Conservation (phyloP, 1,140 invertebrate genomes). For the Semibalanus balanoides region DNA sequence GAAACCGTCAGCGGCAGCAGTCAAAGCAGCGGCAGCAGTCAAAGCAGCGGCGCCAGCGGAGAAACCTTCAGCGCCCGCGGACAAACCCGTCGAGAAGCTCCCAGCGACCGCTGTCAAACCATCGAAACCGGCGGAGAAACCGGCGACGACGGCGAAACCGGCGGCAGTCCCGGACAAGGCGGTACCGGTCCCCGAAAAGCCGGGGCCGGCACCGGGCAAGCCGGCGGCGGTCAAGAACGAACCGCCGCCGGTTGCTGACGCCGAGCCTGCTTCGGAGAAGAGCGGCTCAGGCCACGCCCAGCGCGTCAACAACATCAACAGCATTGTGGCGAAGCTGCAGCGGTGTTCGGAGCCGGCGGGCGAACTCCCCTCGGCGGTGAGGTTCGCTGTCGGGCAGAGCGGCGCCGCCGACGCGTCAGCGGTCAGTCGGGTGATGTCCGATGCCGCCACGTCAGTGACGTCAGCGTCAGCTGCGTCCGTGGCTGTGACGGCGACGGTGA, state of each 20-base stretch:
- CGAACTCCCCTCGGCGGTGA: background rate
- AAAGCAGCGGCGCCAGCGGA: no score
- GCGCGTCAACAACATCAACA: background rate
- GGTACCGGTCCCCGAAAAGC: no score
- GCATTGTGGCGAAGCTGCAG: background rate
- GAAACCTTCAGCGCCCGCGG: no score
- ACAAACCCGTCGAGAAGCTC: background rate
- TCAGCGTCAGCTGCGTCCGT: no score
- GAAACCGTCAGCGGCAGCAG: no score
- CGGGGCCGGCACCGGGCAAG: no score
- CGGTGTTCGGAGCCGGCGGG: background rate
- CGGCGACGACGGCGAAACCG: background rate
- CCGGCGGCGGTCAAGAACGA: background rate
- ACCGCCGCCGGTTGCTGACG: background rate
- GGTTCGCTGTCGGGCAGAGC: background rate
- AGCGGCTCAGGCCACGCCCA: background rate
- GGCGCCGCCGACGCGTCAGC: background rate
- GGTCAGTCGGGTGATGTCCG: background rate
- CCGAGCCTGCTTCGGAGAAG: background rate
- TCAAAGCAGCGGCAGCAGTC: no score
- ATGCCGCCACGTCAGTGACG: background rate
- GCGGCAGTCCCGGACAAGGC: background rate
- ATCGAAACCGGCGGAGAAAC: background rate
- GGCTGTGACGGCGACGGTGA: background rate
- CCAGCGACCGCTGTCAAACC: background rate